Evolutionary conservation across 2,797 vertebrate genomes (phyloP).

Genomic region (Poecilia picta): DNA sequence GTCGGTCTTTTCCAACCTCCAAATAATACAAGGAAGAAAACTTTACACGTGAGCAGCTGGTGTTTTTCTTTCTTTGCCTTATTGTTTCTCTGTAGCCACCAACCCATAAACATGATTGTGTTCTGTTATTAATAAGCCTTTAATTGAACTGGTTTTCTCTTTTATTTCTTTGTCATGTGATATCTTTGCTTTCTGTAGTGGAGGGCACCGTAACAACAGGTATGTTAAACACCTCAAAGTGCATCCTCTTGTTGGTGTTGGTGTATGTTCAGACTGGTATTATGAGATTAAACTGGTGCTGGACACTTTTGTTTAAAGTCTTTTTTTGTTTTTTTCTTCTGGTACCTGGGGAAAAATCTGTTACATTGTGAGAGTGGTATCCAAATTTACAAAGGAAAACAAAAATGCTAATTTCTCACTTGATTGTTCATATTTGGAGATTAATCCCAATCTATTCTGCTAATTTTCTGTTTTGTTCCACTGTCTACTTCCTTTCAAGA

Average conservation of each 20-base stretch:
- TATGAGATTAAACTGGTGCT: slow-evolving; percentile 40
- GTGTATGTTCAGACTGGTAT: neutral
- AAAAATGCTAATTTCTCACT: neutral
- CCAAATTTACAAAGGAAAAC: slow-evolving; percentile 3
- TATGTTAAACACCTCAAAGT: slow-evolving; percentile 59
- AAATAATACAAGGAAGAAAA: slow-evolving; percentile 80
- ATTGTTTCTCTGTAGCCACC: neutral
- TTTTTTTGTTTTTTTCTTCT: neutral
- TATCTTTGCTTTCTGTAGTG: slow-evolving; percentile 59
- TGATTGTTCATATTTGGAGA: neutral
- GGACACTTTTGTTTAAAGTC: slow-evolving; percentile 14
- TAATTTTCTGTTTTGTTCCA: neutral
- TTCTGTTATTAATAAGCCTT: slow-evolving; percentile 6
- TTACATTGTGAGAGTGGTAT: neutral
- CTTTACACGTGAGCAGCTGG: slow-evolving; percentile 74
- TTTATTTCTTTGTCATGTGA: slow-evolving; percentile 24
- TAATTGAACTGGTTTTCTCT: slow-evolving; percentile 33
- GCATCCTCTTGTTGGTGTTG: neutral
- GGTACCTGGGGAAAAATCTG: neutral
- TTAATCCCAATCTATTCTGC: neutral
- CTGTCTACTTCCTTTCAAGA: neutral
- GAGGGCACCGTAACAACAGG: slow-evolving; percentile 67
- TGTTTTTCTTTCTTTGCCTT: slow-evolving; percentile 3
- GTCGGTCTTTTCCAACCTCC: slow-evolving; percentile 84
- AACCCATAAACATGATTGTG: neutral